A percentile compares a stretch with the other conserved stretches of the same genome.
These are phyloP conservation scores for Nannospalax galili DNA, from an alignment of 2,113 vertebrate genomes.

Conservation along the genomic window DNA sequence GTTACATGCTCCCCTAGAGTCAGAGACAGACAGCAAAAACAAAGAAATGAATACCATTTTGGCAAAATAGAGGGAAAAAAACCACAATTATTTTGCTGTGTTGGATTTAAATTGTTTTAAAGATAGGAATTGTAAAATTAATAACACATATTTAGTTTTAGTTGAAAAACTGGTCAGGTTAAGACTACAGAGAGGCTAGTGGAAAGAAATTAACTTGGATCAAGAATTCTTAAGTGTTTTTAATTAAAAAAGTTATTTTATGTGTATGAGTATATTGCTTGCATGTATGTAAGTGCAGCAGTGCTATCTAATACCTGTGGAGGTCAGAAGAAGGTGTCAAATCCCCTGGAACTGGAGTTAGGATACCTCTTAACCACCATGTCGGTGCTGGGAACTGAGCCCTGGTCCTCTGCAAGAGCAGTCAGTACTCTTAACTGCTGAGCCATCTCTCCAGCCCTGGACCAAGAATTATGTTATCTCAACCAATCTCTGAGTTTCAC, in stretches of 20 bases:
- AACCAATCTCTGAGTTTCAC: slow-evolving; percentile 4
- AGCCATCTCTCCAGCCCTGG: neutral
- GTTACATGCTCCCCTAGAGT: slow-evolving; percentile 94
- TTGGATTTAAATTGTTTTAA: neutral
- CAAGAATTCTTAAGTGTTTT: slow-evolving; percentile 37
- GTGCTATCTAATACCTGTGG: too few relatives aligned
- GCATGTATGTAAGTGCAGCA: too few relatives aligned
- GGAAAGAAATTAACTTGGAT: slow-evolving; percentile 50
- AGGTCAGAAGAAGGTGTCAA: too few relatives aligned
- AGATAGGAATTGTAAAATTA: neutral
- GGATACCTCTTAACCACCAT: too few relatives aligned
- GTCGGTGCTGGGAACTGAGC: too few relatives aligned
- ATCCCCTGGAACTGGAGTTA: too few relatives aligned
- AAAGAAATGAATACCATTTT: slow-evolving; percentile 33
- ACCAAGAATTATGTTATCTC: neutral
- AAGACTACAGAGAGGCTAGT: slow-evolving; percentile 34
- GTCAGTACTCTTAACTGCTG: too few relatives aligned
- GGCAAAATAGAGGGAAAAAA: slow-evolving; percentile 55
- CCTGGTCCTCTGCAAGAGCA: too few relatives aligned
- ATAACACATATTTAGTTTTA: neutral
- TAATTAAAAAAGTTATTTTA: too few relatives aligned
- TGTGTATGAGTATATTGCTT: too few relatives aligned
- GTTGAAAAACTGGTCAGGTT: neutral
- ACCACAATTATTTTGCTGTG: neutral
- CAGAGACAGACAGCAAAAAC: slow-evolving; percentile 56